Conservation (phyloP, 2,888 invertebrate genomes). For the Amaurobius ferox region DNA sequence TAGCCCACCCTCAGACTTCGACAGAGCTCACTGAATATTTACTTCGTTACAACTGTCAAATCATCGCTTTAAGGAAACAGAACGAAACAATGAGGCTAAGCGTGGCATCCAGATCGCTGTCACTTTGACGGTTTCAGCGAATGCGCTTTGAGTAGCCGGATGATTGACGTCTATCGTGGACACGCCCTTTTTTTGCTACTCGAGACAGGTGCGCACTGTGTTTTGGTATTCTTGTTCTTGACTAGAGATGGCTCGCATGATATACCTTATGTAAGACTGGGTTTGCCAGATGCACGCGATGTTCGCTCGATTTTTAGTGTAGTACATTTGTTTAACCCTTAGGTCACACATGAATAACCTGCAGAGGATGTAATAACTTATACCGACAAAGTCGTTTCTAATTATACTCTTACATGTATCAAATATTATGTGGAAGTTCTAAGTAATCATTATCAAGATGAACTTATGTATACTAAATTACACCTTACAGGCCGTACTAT, state of each 20-base stretch:
- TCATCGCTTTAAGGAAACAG: constrained; percentile 8
- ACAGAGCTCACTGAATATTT: constrained; percentile 19
- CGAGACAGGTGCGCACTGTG: constrained; percentile 5
- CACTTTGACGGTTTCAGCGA: constrained; percentile 49
- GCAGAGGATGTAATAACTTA: no score
- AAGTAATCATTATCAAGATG: no score
- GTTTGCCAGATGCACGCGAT: neutral
- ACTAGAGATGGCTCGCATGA: neutral
- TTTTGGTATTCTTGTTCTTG: neutral
- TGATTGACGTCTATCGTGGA: constrained; percentile 54
- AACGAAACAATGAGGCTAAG: neutral
- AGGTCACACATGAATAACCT: no score
- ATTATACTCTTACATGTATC: no score
- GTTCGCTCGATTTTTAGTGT: neutral
- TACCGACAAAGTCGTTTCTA: no score
- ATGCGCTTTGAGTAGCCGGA: constrained; percentile 28
- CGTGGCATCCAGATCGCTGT: constrained; percentile 57
- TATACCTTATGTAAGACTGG: neutral
- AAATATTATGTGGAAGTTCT: no score
- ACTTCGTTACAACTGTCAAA: constrained; percentile 59
- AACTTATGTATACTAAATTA: no score
- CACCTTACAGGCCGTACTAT: no score
- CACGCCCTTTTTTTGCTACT: constrained; percentile 39
- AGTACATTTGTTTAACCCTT: no score
- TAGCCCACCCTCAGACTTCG: neutral